Percentiles rank a stretch among this genome's conserved stretches.
Evolutionary conservation across 2,797 vertebrate genomes (phyloP).

Genomic region (Sternotherus odoratus): DNA sequence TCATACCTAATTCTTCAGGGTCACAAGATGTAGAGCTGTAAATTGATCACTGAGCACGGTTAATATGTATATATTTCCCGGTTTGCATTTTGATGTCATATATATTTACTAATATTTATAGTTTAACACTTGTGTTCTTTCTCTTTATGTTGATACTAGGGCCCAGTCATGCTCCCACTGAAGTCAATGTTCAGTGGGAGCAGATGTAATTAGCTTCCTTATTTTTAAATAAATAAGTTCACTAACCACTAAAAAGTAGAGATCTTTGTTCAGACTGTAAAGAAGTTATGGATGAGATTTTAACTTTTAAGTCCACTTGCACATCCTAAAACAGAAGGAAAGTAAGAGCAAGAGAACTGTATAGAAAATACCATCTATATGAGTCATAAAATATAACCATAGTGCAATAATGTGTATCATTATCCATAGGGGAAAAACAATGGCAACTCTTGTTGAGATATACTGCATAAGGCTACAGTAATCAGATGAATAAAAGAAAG

Average conservation of each 20-base stretch:
- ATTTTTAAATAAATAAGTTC: not conserved
- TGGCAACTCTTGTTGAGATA: not conserved
- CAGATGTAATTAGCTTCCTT: not conserved
- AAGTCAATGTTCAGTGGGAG: not conserved
- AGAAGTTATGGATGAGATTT: not conserved
- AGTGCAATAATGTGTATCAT: not conserved
- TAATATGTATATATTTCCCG: not conserved
- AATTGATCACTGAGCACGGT: not conserved
- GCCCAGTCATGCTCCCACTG: not conserved
- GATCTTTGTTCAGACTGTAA: not conserved
- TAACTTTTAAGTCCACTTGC: not conserved
- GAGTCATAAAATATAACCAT: not conserved
- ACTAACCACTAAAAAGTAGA: not conserved
- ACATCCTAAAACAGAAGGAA: not conserved
- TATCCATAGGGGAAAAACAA: not conserved
- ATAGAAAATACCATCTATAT: not conserved
- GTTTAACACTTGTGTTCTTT: not conserved
- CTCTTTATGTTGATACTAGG: not conserved
- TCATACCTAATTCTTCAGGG: not conserved
- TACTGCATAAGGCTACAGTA: not conserved
- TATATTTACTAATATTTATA: not conserved
- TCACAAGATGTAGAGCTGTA: not conserved
- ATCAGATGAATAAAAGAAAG: not conserved
- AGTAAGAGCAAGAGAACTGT: not conserved
- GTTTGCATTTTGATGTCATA: not conserved